phyloP scores from a whole-genome alignment of 1,140 invertebrate species.

The Aphelinus atriplicis region DNA sequence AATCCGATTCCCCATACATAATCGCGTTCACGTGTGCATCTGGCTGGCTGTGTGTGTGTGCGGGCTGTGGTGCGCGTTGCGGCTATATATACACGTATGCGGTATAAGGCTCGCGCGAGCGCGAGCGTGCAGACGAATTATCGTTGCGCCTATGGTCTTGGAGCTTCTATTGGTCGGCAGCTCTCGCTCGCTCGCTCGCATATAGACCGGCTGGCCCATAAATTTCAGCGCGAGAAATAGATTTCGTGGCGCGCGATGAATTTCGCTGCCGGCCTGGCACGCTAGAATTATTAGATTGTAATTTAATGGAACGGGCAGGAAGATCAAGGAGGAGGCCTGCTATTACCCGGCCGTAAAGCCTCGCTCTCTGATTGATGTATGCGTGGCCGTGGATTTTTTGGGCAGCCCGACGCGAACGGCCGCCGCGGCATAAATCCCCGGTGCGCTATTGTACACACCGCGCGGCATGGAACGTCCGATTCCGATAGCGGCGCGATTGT shows the following conservation, averaged over 20 bases:
- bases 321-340: background rate
- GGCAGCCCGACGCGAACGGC: too few species aligned
- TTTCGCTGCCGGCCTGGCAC: slow-evolving; percentile 29
- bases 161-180: slow-evolving; percentile 31
- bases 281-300: slow-evolving; percentile 40
- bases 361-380: slow-evolving; percentile 30
- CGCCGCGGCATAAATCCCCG: too few species aligned
- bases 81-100: background rate
- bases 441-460: too few species aligned
- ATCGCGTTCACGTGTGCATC: slow-evolving; percentile 17
- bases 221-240: slow-evolving; percentile 34
- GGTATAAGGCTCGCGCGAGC: background rate
- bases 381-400: slow-evolving; percentile 4
- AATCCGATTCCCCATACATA: slow-evolving; percentile 33
- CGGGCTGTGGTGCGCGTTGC: background rate
- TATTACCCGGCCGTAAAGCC: slow-evolving; percentile 30
- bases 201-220: background rate
- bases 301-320: slow-evolving; percentile 35
- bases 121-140: slow-evolving; percentile 3
- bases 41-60: slow-evolving; percentile 1
- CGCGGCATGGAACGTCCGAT: too few species aligned
- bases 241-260: slow-evolving; percentile 32
- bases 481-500: too few species aligned
- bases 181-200: background rate
- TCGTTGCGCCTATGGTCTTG: background rate